Conservation (phyloP, 35 echinoderm and acorn worm genomes). For the Nesometra sesokonis region DNA sequence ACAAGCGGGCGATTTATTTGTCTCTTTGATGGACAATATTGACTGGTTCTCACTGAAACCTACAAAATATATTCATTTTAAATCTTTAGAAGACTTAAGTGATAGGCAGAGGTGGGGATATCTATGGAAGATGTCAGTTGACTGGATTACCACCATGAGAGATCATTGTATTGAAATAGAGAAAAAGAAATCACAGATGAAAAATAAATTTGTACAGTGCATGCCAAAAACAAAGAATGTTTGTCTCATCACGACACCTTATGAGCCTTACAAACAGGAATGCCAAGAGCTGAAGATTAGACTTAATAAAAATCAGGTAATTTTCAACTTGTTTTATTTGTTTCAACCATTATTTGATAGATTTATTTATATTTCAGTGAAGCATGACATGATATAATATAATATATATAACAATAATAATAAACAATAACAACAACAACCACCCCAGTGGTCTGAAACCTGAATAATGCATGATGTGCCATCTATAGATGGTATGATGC, state of each 20-base stretch:
- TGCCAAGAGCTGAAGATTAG: neutral
- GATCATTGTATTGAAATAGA: neutral
- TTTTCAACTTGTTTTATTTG: neutral
- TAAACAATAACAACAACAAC: too few species aligned
- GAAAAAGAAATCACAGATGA: neutral
- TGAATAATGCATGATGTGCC: too few species aligned
- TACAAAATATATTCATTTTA: neutral
- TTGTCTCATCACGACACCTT: neutral
- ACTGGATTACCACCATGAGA: neutral
- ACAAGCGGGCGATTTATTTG: neutral
- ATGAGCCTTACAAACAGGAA: neutral
- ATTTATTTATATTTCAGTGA: too few species aligned
- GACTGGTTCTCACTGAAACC: neutral
- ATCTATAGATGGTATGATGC: too few species aligned
- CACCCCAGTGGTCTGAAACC: too few species aligned
- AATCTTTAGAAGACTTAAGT: too few species aligned
- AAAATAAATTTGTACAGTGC: neutral
- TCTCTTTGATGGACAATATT: neutral
- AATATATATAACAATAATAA: too few species aligned
- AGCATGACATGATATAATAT: too few species aligned
- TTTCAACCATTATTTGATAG: too few species aligned
- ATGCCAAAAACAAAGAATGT: neutral
- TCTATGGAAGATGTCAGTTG: neutral
- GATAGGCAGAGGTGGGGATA: too few species aligned
- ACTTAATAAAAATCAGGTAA: neutral